These are phyloP conservation scores for Drosophila borborema DNA, from an alignment of 2,888 invertebrate species.

Conservation along the genomic window DNA sequence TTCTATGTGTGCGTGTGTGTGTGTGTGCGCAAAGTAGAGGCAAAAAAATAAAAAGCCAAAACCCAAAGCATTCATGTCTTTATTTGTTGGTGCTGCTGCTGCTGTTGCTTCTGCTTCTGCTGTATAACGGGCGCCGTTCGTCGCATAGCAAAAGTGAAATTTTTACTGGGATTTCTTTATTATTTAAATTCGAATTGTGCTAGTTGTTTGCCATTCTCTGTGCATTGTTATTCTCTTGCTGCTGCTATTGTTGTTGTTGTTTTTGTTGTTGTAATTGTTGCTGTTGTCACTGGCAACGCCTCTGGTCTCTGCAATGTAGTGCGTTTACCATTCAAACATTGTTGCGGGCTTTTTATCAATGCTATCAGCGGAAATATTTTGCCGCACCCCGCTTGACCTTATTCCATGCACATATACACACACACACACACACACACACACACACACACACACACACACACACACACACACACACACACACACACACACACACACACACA, in stretches of 20 bases:
- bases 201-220: conserved; percentile 49
- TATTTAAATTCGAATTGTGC: conserved; percentile 59
- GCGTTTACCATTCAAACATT: conserved; percentile 46
- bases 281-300: conserved; percentile 46
- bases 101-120: conserved; percentile 22
- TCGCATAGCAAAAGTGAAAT: conserved; percentile 74
- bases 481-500: conserved; percentile 1
- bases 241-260: conserved; percentile 8
- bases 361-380: conserved; percentile 75
- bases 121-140: conserved; percentile 42
- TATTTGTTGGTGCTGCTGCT: conserved; percentile 38
- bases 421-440: conserved; percentile 12
- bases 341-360: conserved; percentile 50
- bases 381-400: conserved; percentile 79
- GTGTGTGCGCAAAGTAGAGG: conserved; percentile 45
- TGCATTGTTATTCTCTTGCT: conserved; percentile 25
- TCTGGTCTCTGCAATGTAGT: conserved; percentile 22
- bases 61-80: conserved; percentile 30
- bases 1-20: conserved; percentile 11
- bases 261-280: conserved; percentile 14
- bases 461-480: conserved; percentile 5
- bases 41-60: conserved; percentile 47
- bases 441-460: too few relatives aligned
- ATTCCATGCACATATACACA: conserved; percentile 35
- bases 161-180: conserved; percentile 52